Evolutionary conservation across 2,888 invertebrate genomes (phyloP), one percentile per base, ranked within the genome.

Genomic region (Caenorhabditis angaria): DNA sequence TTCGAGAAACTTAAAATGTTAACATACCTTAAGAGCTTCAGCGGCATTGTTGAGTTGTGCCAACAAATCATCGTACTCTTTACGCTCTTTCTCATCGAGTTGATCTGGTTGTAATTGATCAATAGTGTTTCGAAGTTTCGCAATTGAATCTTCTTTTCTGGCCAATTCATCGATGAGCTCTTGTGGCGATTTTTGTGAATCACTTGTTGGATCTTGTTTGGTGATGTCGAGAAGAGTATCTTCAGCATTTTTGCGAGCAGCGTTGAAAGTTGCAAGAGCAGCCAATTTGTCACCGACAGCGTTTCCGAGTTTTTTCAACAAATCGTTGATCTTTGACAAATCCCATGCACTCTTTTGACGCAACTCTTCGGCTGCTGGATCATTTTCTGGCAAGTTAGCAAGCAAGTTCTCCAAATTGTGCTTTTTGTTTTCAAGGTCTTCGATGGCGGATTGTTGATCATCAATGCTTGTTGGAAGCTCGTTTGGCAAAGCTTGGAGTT

Each of bases 251-350:
- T 74, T 76, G 50, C 77, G 70, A 58, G 72, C 66, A 12, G 76
- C 71, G 22, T 69, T 74, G 69, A 77, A 77, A n/a, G 76, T 70
- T 22, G 76, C 78, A 41, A 76, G 70, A 51, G 78, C 75, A 41
- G 76, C 75, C 24, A 76, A 58, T 54, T 76, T 76, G 63, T 78
- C 75, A 20, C 75, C 78, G 61, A 78, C 67, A 20, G 67, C 67
- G 28, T 61, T 64, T 29, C 67, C 70, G 24, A 78, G 63, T 48
- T 61, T 50, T 35, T 65, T 66, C 41, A 76, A 59, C 41, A 70
- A 57, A 29, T 76, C 72, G 48, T 78, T 72, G 32, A 78, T 61
- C 25, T 58, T 58, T 12, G 75, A 72, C 24, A 76, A 65, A 68
- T 72, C 78, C 70, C 73, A 73, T 53, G 61, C 61, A 48, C 70